Conservation (phyloP, 1,140 invertebrate genomes). For the Lucilia sericata region DNA sequence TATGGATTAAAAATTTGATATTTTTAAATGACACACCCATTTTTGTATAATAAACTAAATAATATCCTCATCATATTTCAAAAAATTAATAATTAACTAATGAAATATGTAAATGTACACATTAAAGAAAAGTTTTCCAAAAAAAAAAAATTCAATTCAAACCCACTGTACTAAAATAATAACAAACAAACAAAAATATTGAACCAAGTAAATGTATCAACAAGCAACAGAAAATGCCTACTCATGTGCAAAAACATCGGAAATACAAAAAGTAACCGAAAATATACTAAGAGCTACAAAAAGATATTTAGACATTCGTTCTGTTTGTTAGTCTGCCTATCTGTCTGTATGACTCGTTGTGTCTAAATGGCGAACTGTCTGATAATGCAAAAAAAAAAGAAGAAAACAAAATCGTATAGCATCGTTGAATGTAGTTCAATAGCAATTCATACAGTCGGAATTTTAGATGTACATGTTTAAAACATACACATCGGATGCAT, state of each 20-base stretch:
- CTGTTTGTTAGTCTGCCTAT: neutral
- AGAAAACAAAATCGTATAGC: neutral
- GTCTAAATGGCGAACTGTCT: neutral
- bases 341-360: neutral
- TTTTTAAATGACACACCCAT: too few relatives aligned
- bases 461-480: neutral
- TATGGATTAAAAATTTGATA: too few relatives aligned
- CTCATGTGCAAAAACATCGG: slow-evolving; percentile 23
- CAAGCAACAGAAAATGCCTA: slow-evolving; percentile 8
- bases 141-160: too few relatives aligned
- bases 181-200: neutral
- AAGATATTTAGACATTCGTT: neutral
- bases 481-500: neutral
- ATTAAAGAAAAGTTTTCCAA: too few relatives aligned
- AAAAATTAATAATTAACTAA: too few relatives aligned
- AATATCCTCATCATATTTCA: too few relatives aligned
- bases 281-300: neutral
- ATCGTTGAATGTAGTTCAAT: slow-evolving; percentile 10
- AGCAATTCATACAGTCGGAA: neutral
- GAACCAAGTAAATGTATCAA: neutral
- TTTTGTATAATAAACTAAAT: too few relatives aligned
- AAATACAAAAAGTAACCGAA: neutral
- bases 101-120: too few relatives aligned
- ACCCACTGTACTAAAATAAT: neutral
- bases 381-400: neutral